Evolutionary conservation across 2,888 invertebrate genomes (phyloP).

Genomic region (Acanthosepion lycidas): DNA sequence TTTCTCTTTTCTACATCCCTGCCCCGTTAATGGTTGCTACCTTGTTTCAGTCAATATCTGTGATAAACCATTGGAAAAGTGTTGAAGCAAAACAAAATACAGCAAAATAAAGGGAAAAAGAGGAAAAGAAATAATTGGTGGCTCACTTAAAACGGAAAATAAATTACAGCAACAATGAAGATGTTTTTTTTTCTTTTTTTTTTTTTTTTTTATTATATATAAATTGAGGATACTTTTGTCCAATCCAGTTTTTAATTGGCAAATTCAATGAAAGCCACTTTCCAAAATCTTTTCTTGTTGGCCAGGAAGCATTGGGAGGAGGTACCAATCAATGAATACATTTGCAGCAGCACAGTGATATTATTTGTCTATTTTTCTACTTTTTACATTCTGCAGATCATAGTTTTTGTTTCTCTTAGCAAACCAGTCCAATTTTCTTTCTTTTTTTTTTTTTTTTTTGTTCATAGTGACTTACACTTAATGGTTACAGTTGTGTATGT

Average conservation of each 20-base stretch:
- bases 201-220: too few relatives aligned
- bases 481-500: not conserved
- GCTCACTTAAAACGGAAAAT: not conserved
- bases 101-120: not conserved
- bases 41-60: constrained; percentile 45
- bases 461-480: not conserved
- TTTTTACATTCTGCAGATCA: not conserved
- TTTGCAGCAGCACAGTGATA: constrained; percentile 33
- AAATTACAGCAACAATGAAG: not conserved
- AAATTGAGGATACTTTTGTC: not conserved
- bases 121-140: not conserved
- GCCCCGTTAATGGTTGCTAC: constrained; percentile 34
- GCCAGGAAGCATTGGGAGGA: not conserved
- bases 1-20: not conserved
- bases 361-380: constrained; percentile 24
- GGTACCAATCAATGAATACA: not conserved
- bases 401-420: not conserved
- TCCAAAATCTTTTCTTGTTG: constrained; percentile 18
- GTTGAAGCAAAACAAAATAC: not conserved
- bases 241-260: not conserved
- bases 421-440: not conserved
- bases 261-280: not conserved
- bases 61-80: constrained; percentile 37
- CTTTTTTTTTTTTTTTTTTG: not conserved
- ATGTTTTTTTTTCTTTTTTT: not conserved